phyloP scores from a whole-genome alignment of 2,888 invertebrate genomes.

The Odontocolon sp. region DNA sequence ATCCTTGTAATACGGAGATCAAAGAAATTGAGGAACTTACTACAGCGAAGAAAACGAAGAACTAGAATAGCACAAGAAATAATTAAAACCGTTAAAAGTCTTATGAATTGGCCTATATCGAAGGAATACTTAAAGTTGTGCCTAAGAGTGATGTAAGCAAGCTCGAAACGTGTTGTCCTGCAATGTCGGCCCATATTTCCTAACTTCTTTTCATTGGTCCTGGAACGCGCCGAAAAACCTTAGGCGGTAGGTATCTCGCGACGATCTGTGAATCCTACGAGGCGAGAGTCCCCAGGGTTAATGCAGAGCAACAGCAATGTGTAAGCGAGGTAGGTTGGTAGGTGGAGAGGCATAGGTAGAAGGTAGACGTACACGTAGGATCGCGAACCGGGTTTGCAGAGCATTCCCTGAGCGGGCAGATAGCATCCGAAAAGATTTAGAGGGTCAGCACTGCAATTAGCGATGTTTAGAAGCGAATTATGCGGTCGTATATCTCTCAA shows the following conservation, averaged over 20 bases:
- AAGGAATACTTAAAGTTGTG: neutral
- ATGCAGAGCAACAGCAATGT: constrained; percentile 60
- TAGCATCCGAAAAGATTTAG: constrained; percentile 74
- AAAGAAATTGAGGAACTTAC: no score
- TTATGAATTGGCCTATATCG: no score
- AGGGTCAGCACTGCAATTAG: constrained; percentile 75
- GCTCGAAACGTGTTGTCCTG: neutral
- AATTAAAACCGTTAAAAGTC: no score
- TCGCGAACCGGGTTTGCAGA: constrained; percentile 42
- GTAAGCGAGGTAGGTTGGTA: constrained; percentile 62
- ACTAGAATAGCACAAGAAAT: no score
- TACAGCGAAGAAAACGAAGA: no score
- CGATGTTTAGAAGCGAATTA: constrained; percentile 76
- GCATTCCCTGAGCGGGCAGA: constrained; percentile 66
- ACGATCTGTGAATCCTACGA: constrained; percentile 66
- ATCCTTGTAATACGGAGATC: neutral
- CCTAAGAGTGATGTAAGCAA: neutral
- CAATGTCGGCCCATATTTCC: neutral
- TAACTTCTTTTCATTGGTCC: neutral
- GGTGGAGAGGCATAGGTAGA: constrained; percentile 15
- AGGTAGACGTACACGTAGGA: constrained; percentile 16
- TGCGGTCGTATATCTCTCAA: constrained; percentile 73
- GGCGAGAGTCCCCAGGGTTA: constrained; percentile 60
- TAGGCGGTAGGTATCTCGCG: constrained; percentile 58
- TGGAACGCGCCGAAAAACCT: constrained; percentile 24